Evolutionary conservation across 1,140 invertebrate species (phyloP), one percentile per base, ranked within the genome.

Genomic region (Ericerus pela): DNA sequence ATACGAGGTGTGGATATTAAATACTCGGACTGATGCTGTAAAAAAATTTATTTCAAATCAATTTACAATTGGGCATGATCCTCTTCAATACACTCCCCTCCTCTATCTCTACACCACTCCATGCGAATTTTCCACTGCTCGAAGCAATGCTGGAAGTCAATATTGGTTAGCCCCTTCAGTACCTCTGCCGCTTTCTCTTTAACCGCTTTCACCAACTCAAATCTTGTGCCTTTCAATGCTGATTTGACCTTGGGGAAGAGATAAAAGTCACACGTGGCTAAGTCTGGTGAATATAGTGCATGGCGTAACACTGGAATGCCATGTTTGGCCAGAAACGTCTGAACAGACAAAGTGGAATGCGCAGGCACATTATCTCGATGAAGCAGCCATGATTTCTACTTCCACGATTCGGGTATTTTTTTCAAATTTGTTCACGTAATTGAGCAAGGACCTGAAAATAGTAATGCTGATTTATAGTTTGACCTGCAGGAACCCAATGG

Each of bases 271-370:
- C 60, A 59, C 11, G 58, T 60, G 29, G 58, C 60, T 53, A 68
- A 54, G 55, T 65, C 61, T n/a, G 62, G 61, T 22, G 59, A 64
- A 58, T 69, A 63, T 2, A 61, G 61, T 57, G 60, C 38, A 29
- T 66, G 66, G 3, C 30, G 56, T 27, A 56, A 10, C 30, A 54
- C 65, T 31, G 37, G 57, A 11, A 12, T 56, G 41, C 56, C 57
- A 60, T 14, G 24, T 59, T 62, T 63, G 2, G 53, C 55, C 31
- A 63, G 58, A 61, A 60, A 64, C 18, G 52, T 22, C 22, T 51
- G 38, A 20, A 61, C 54, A 41, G 63, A 11, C 1, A 60, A 51
- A 6, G 61, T 58, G 24, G 33, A 38, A 41, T 66, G 60, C 12
- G 60, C 43, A 24, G 62, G 60, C 5, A 60, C 58, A 56, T 67